Percentiles rank a stretch among this genome's conserved stretches.
Evolutionary conservation across 2,797 vertebrate species (phyloP).

Genomic region (Onychomys arenicola): DNA sequence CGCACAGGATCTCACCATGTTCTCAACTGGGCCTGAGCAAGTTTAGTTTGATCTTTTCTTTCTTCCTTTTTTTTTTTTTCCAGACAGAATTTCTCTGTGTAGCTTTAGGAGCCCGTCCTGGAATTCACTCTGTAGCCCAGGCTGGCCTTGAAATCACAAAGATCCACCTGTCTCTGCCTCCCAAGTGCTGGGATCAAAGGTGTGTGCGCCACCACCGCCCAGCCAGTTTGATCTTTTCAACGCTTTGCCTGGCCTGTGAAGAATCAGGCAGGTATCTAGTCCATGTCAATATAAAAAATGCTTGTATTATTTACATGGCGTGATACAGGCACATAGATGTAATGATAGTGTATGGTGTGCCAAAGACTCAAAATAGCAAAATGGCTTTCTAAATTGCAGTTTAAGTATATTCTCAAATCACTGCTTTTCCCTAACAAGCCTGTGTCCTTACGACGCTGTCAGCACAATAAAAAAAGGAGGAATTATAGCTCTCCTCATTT

Average conservation of each 20-base stretch:
- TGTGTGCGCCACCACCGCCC: no score
- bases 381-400: slow-evolving; percentile 63
- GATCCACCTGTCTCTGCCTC: no score
- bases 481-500: not conserved
- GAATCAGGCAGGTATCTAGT: slow-evolving; percentile 38
- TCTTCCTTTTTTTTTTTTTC: no score
- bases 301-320: slow-evolving; percentile 14
- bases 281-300: slow-evolving; percentile 36
- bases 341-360: slow-evolving; percentile 47
- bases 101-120: no score
- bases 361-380: slow-evolving; percentile 67
- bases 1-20: not conserved
- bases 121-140: no score
- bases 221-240: slow-evolving; percentile 27
- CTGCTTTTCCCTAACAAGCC: slow-evolving; percentile 44
- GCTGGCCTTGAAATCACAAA: no score
- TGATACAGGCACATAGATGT: not conserved
- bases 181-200: no score
- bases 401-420: slow-evolving; percentile 71
- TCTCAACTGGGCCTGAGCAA: not conserved
- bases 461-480: not conserved
- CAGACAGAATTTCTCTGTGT: no score
- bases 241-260: not conserved
- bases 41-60: slow-evolving; percentile 15
- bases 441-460: slow-evolving; percentile 30